Base-by-base conservation (phyloP, 2,113 vertebrate species). In the Serilophus lunatus region DNA sequence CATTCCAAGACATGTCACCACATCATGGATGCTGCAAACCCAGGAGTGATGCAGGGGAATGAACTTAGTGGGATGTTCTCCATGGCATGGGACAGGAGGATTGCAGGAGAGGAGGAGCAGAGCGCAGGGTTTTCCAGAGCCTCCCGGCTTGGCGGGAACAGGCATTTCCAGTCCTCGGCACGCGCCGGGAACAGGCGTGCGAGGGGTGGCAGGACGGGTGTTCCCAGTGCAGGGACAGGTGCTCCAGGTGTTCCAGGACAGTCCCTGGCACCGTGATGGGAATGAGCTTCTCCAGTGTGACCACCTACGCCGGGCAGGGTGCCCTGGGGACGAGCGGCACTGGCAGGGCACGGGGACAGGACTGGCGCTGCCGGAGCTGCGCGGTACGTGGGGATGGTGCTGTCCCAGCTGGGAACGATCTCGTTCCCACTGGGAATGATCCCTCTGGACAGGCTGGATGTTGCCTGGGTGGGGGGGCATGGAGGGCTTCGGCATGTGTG, bases 221-320 rank as follows among this genome's bases (percentile, higher is more conserved):
- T 42, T 85, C 47, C 75, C 0, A 3, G 53, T 18, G 57, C 0
- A 0, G 49, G 19, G 57, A 42, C 10, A 3, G 12, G 63, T 33
- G 26, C 35, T 87, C 69, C 45, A 20, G 45, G 45, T 47, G 45
- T 47, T 22, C 45, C 0, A 8, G 53, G 51, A 53, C 0, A 1
- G 49, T 86, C 17, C 45, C 19, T 0, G 1, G 29, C 50, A n/a
- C 33, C 8, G 56, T 1, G 6, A 86, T 91, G 76, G 83, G 89
- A 25, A 88, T 17, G 2, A 76, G 42, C 0, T 1, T 88, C 80
- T 96, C 38, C 23, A 61, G 76, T 0, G 6, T 0, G 1, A 57
- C 54, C 1, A 3, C 49, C 29, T 60, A 64, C 0, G 0, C 49
- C 2, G 49, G 53, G 57, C 71, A 92, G 49, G 54, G 50, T 3